Base-by-base conservation (phyloP, 2,113 vertebrate species). In the Rattus rattus region DNA sequence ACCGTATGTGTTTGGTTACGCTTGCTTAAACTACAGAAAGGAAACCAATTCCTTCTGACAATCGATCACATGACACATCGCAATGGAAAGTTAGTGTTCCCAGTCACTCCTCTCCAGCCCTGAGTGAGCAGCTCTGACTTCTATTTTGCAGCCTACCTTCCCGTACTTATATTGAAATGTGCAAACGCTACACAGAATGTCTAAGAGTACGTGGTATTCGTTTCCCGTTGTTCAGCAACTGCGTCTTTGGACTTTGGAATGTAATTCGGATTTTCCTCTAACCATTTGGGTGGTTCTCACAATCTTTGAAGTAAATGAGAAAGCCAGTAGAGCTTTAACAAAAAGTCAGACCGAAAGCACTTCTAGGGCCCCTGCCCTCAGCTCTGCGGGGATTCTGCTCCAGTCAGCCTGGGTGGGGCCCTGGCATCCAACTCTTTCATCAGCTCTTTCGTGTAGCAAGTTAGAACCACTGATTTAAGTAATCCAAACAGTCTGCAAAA, bases 371-470 rank as follows among this genome's bases (percentile, higher is more conserved):
- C 30, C 56, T 36, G 52, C 80, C 19, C 19, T 30, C 85, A 47
- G 76, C 43, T 54, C 81, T 19, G 14, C 36, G 81, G 52, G 76
- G 65, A 96, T 86, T 95, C 93, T 9, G 20, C 80, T 73, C 95
- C 94, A 92, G 81, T 97, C 91, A 88, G 47, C 20, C 61, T 92
- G 61, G 96, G 88, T 86, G 75, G 52, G 88, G 85, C 92, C 22
- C 90, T 95, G 76, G 85, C 86, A 83, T 87, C 88, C 47, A 85
- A 22, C 85, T 94, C 63, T 16, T 14, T 36, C 14, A 43, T 3
- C 69, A 59, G 79, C 79, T 76, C 65, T 76, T 43, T 13, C 22
- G 52, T 54, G 80, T 7, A 76, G 79, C 70, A 88, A 10, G 65
- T 90, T 73, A 81, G 77, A 96, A 91, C 63, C 75, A 67, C 84